Percentiles rank a stretch among this genome's conserved stretches.
These are phyloP conservation scores for Actenoides lindsayi DNA, from an alignment of 2,113 vertebrate genomes.

Conservation along the genomic window DNA sequence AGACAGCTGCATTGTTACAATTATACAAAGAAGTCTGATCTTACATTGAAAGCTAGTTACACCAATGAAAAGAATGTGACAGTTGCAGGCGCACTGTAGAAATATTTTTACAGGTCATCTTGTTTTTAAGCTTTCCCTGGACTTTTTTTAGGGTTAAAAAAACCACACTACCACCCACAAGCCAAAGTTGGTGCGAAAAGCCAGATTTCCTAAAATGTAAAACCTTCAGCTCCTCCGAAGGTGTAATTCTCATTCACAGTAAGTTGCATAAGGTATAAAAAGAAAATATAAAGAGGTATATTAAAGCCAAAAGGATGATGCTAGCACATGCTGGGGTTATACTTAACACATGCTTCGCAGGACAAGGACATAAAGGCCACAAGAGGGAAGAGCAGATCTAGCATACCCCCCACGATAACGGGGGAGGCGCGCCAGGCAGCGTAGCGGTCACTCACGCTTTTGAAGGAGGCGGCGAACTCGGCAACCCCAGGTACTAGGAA, in stretches of 20 bases:
- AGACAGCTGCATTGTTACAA: neutral
- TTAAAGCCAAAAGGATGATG: rapidly evolving
- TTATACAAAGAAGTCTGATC: neutral
- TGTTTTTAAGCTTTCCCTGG: neutral
- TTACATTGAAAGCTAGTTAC: neutral
- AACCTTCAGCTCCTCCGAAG: neutral
- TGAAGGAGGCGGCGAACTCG: conserved; percentile 97
- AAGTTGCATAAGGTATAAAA: neutral
- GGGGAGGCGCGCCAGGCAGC: too few species aligned
- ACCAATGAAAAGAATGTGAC: neutral
- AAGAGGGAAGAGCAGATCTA: neutral
- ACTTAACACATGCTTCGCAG: rapidly evolving
- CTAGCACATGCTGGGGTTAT: rapidly evolving
- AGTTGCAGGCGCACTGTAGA: rapidly evolving
- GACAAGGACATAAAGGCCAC: rapidly evolving
- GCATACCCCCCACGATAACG: too few species aligned
- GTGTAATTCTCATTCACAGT: neutral
- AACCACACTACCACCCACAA: rapidly evolving
- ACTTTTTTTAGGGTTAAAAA: neutral
- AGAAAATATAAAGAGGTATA: rapidly evolving
- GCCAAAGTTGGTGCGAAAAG: neutral
- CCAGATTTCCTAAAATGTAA: rapidly evolving
- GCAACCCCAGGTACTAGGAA: conserved; percentile 94
- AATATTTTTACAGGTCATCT: neutral
- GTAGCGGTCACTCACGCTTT: conserved; percentile 87